A percentile compares a stretch with the other conserved stretches of the same genome.
These are phyloP conservation scores for Chionomys nivalis DNA, from an alignment of 2,113 vertebrate species.

Conservation along the genomic window DNA sequence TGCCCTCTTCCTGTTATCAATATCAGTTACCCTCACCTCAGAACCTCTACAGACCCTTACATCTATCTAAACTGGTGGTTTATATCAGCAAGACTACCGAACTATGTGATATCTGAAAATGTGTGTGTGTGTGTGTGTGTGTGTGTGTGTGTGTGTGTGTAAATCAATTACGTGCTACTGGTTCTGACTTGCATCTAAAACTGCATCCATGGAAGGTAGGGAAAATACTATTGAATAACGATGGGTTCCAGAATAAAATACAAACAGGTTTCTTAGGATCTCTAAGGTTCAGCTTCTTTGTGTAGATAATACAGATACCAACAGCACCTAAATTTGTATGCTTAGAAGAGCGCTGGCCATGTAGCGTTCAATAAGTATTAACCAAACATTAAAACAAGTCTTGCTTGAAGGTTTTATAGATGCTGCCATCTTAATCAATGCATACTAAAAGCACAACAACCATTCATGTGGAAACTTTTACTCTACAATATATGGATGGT, in stretches of 20 bases:
- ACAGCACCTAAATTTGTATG: neutral
- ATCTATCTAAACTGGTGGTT: neutral
- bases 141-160: neutral
- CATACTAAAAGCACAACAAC: neutral
- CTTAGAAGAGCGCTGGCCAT: neutral
- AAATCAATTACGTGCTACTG: neutral
- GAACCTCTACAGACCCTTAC: neutral
- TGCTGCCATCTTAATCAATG: neutral
- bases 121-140: fast-evolving
- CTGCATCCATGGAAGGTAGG: neutral
- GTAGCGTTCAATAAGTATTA: neutral
- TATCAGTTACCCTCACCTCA: neutral
- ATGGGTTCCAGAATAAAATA: neutral
- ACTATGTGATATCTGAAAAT: neutral
- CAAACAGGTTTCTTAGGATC: neutral
- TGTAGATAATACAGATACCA: neutral
- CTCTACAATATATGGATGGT: neutral
- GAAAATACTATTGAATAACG: neutral
- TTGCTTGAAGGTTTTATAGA: neutral
- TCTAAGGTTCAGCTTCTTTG: neutral
- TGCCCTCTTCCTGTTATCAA: neutral
- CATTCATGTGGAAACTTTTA: neutral
- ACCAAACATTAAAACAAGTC: neutral
- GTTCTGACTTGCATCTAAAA: neutral
- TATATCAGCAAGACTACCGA: neutral